phyloP scores from a whole-genome alignment of 2,113 vertebrate species.

The Calyptomena viridis region DNA sequence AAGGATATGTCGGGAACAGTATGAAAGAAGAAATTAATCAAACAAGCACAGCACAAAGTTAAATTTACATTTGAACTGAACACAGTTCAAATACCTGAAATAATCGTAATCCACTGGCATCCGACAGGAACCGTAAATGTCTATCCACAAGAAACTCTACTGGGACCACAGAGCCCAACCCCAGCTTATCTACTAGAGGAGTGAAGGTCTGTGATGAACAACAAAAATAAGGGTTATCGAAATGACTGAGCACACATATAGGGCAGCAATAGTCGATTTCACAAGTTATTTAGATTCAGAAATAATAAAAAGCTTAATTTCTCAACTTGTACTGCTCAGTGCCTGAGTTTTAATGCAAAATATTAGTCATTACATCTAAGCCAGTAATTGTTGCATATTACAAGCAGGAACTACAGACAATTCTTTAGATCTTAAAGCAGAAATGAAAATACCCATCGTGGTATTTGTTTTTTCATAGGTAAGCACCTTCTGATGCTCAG shows the following conservation, averaged over 20 bases:
- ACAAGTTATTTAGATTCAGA: background rate
- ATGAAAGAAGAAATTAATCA: background rate
- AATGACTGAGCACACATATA: background rate
- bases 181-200: constrained; percentile 90
- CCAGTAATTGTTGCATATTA: background rate
- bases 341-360: background rate
- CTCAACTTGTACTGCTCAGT: background rate
- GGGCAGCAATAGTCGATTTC: background rate
- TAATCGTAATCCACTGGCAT: constrained; percentile 84
- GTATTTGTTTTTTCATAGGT: background rate
- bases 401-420: background rate
- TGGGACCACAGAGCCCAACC: constrained; percentile 89
- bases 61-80: background rate
- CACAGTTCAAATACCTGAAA: constrained; percentile 85
- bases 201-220: constrained; percentile 77
- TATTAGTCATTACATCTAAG: background rate
- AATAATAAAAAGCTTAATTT: background rate
- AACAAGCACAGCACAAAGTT: background rate
- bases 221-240: background rate
- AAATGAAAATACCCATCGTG: background rate
- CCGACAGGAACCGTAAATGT: constrained; percentile 87
- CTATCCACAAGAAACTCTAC: constrained; percentile 91
- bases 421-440: background rate
- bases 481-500: background rate
- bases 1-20: background rate